Base-by-base conservation (phyloP, 1,140 invertebrate genomes). In the Cyrtorhinus lividipennis region DNA sequence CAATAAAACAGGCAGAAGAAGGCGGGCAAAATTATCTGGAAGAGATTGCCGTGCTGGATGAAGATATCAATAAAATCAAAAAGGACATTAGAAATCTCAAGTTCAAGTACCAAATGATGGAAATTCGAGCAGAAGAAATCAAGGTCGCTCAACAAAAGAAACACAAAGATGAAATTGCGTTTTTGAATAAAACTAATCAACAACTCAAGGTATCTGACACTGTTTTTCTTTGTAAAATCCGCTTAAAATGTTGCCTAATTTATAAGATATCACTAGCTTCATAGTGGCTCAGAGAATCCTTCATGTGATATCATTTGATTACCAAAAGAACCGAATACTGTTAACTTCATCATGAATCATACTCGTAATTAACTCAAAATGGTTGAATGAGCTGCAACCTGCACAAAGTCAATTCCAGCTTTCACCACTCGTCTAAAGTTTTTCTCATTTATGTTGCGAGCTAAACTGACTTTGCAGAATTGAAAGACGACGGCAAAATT, bases 121-220 rank as follows among this genome's bases (percentile, higher is more conserved):
- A 95, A 71, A 81, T 88, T 65, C 78, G 90, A 68, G 85, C 88
- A n/a, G 81, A 82, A 1, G 92, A 95, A 72, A 77, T 91, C 65
- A 75, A 85, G 20, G 81, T 86, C 62, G 88, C 91, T 0, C 89
- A 95, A 72, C 88, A 93, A 72, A 90, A 92, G 72, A 88, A 92
- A 71, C 90, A 95, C 69, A 82, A 83, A 15, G 92, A 97, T 72
- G 92, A 96, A 74, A 84, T 95, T 48, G 78, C 87, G 45, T 92
- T 92, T 69, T 77, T 95, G 24, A 95, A 93, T 75, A 88, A 92
- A 73, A 94, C 92, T 5, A 96, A 95, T 74, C 82, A 87, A 68
- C 93, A 96, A 73, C 76, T 97, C 13, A 95, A 95, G 81, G 88
- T 89, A n/a, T n/a, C n/a, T n/a, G n/a, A n/a, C n/a, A n/a, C n/a